Conservation (phyloP, 2,888 invertebrate genomes). For the Stenodema calcarata region DNA sequence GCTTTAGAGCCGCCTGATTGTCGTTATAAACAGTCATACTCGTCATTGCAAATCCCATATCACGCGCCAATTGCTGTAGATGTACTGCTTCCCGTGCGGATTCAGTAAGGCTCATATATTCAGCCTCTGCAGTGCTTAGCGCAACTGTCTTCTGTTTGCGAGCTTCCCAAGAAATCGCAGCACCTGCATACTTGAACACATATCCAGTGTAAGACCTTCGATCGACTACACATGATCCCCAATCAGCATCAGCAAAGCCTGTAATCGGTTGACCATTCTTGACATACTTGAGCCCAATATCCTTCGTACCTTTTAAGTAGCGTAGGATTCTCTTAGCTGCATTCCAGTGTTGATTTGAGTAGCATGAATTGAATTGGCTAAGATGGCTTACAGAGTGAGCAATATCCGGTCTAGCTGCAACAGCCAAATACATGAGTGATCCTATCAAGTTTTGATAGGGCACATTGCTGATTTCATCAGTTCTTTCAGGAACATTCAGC, state of each 20-base stretch:
- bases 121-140: conserved; percentile 40
- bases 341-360: conserved; percentile 37
- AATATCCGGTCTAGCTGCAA: conserved; percentile 45
- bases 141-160: no score
- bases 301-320: conserved; percentile 43
- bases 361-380: conserved; percentile 23
- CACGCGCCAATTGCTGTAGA: not conserved
- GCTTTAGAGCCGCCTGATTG: conserved; percentile 20
- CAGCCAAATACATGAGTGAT: no score
- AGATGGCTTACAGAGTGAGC: conserved; percentile 24
- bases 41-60: not conserved
- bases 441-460: conserved; percentile 35
- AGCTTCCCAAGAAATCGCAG: conserved; percentile 44
- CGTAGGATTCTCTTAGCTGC: conserved; percentile 54
- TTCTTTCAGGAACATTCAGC: conserved; percentile 20
- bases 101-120: conserved; percentile 15
- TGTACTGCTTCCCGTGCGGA: conserved; percentile 15
- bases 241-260: conserved; percentile 49
- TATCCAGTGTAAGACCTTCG: conserved; percentile 44
- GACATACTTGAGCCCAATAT: conserved; percentile 24
- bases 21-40: conserved; percentile 18
- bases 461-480: not conserved
- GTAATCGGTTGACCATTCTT: conserved; percentile 27
- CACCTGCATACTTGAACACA: conserved; percentile 21
- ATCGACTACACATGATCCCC: conserved; percentile 25